These are phyloP conservation scores for Carterocephalus palaemon DNA, from an alignment of 2,888 invertebrate genomes.

Conservation along the genomic window DNA sequence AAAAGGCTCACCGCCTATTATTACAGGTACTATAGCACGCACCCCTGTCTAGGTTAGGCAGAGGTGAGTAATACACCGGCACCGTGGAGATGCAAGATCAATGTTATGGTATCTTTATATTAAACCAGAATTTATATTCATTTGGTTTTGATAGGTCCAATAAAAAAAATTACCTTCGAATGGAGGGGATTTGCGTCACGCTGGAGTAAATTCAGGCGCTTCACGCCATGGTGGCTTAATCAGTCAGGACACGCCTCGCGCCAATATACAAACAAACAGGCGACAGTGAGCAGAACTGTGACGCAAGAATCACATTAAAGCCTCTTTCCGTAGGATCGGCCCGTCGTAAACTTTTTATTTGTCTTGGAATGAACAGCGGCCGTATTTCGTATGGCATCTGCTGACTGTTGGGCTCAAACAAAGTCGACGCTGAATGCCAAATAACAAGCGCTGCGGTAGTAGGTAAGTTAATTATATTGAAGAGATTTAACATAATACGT, in stretches of 20 bases:
- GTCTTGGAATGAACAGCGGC: background rate
- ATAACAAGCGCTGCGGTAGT: too few relatives aligned
- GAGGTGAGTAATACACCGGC: too few relatives aligned
- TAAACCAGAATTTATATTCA: too few relatives aligned
- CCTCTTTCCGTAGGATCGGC: background rate
- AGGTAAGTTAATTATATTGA: too few relatives aligned
- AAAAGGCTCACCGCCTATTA: too few relatives aligned
- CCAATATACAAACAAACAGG: constrained; percentile 6
- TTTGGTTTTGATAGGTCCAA: too few relatives aligned
- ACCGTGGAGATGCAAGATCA: too few relatives aligned
- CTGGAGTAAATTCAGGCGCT: constrained; percentile 11
- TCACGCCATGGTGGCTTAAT: constrained; percentile 6
- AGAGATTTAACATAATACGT: too few relatives aligned
- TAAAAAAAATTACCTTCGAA: too few relatives aligned
- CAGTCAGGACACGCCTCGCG: constrained; percentile 7
- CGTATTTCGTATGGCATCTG: constrained; percentile 1
- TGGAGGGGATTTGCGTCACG: background rate
- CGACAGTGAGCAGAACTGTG: constrained; percentile 2
- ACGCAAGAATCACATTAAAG: constrained; percentile 12
- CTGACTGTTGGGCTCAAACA: background rate
- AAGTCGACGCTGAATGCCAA: background rate
- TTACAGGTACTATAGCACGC: too few relatives aligned
- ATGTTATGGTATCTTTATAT: too few relatives aligned
- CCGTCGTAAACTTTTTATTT: constrained; percentile 16
- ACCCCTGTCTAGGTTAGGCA: too few relatives aligned